Conservation (phyloP, 1,140 invertebrate species). For the Pogonomyrmex californicus region DNA sequence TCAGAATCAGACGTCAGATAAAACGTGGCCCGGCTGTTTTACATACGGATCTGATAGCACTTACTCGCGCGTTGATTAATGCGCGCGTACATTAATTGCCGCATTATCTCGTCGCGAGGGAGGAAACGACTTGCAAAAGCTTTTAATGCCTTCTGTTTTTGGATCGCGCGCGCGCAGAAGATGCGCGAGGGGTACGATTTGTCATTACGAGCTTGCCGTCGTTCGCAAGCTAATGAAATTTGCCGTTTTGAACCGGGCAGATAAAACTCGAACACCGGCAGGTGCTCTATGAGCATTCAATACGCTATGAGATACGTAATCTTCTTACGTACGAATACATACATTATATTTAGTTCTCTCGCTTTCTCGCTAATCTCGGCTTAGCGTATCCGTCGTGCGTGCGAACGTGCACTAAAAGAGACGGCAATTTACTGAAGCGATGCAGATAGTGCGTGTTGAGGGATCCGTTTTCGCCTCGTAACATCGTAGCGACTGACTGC, state of each 20-base stretch:
- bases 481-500: neutral
- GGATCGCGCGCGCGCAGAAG: neutral
- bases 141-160: constrained; percentile 22
- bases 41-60: constrained; percentile 52
- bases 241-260: neutral
- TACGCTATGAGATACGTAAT: neutral
- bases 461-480: constrained; percentile 34
- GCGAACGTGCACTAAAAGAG: constrained; percentile 28
- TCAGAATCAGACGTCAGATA: constrained; percentile 41
- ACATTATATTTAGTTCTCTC: constrained; percentile 11
- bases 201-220: neutral
- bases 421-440: constrained; percentile 30
- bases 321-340: constrained; percentile 16
- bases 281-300: neutral
- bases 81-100: constrained; percentile 56
- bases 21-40: constrained; percentile 39
- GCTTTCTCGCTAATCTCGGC: constrained; percentile 19
- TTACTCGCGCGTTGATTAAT: constrained; percentile 49
- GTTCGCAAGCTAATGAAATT: constrained; percentile 10
- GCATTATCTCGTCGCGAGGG: constrained; percentile 36
- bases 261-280: neutral
- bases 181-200: neutral
- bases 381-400: neutral
- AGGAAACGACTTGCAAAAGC: constrained; percentile 30
- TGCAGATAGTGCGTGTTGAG: constrained; percentile 30